Base-by-base conservation (phyloP, 2,888 invertebrate species). In the Branchipolynoe longqiensis region DNA sequence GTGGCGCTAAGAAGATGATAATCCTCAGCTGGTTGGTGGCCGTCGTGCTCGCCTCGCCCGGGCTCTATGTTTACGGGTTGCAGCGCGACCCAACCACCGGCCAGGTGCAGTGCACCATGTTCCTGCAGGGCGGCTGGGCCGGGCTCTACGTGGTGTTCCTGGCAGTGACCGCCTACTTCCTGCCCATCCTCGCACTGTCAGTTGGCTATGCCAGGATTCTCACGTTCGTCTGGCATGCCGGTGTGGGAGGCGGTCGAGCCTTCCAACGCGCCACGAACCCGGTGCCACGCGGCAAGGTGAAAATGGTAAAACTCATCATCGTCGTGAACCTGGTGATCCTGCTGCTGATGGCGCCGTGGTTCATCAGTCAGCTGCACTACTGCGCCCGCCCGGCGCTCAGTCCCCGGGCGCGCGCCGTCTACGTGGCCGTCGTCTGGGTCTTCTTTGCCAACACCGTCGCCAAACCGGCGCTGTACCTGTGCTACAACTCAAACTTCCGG, bases 221-320 rank as follows among this genome's bases (percentile, higher is more conserved):
- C 56, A 78, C 88, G 25, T 90, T 91, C 85, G 90, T 93, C 33
- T 92, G 93, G 92, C 88, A 87, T 41, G 83, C 89, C 0, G 89
- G 90, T 0, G 78, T 78, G 1, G 64, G 82, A 6, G 88, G 88
- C 8, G 89, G 88, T 6, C 84, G 90, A 28, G 86, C 89, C 0
- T 86, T 92, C 28, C 90, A 90, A 81, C 85, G 92, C 84, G 91
- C 92, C 0, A 89, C 86, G 69, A 92, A 92, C 83, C 90, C 91
- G 1, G 92, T 93, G 38, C 92, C 93, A 1, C 85, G 92, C 69
- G 89, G 91, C 25, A 93, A 93, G 87, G 92, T 92, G 6, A 92
- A 92, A 88, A 92, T 92, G 91, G 88, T 93, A 33, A 92, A 91
- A 85, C 91, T 93, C 91, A 86, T 93, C n/a, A 90, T 92, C 78